Conservation (phyloP, 2,797 vertebrate species). For the Semaprochilodus insignis region DNA sequence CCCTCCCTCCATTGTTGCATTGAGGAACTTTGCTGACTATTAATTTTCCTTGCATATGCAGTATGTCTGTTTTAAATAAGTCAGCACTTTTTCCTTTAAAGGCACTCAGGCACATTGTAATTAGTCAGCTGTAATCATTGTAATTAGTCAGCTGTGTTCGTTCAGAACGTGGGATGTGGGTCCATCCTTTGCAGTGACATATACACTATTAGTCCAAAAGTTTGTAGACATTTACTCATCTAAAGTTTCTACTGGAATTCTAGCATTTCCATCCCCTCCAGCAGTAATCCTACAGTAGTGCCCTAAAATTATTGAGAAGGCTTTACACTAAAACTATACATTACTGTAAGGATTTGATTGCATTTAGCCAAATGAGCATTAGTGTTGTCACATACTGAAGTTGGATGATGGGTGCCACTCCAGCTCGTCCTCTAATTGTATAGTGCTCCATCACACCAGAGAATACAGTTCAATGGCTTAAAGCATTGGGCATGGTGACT, state of each 20-base stretch:
- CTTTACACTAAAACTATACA: too few species aligned
- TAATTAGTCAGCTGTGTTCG: background rate
- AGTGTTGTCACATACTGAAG: too few species aligned
- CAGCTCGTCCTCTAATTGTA: too few species aligned
- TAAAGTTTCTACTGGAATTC: background rate
- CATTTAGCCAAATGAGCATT: too few species aligned
- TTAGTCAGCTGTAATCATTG: conserved; percentile 28
- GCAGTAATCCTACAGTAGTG: too few species aligned
- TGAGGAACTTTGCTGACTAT: conserved; percentile 29
- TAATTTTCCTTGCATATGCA: conserved; percentile 16
- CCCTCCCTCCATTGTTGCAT: conserved; percentile 12
- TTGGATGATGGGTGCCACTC: too few species aligned
- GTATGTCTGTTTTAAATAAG: conserved; percentile 30
- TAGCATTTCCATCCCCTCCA: too few species aligned
- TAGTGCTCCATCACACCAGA: too few species aligned
- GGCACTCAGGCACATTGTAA: conserved; percentile 26
- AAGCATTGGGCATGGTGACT: too few species aligned
- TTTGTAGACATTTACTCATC: background rate
- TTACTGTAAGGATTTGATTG: too few species aligned
- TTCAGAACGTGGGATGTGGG: conserved; percentile 1
- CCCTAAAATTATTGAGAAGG: too few species aligned
- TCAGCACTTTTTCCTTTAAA: conserved; percentile 34
- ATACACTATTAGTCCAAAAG: background rate
- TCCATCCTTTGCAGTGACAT: background rate
- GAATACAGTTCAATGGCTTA: too few species aligned